Evolutionary conservation across 2,113 vertebrate genomes (phyloP).

Genomic region (Cercocebus atys): DNA sequence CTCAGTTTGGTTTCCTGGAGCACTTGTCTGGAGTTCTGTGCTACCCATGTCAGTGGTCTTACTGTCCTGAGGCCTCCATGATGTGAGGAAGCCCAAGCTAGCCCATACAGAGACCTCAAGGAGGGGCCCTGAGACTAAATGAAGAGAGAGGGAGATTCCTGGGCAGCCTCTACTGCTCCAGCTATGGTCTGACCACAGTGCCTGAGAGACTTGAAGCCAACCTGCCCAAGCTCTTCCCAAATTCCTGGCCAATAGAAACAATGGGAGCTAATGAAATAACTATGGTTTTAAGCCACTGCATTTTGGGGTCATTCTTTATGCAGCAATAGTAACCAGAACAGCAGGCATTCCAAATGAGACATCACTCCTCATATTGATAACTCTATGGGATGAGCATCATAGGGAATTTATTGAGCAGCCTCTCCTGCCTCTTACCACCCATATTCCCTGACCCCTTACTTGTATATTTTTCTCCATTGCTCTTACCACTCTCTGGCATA

Average conservation of each 20-base stretch:
- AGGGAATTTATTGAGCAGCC: not conserved
- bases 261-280: not conserved
- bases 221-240: not conserved
- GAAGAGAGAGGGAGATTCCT: not conserved
- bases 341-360: not conserved
- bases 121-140: not conserved
- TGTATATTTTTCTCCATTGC: fast-evolving
- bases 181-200: fast-evolving
- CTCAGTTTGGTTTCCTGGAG: not conserved
- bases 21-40: fast-evolving
- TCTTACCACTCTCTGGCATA: not conserved
- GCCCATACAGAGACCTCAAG: too few relatives aligned
- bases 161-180: fast-evolving
- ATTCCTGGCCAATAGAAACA: not conserved
- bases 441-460: not conserved
- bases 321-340: fast-evolving
- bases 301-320: not conserved
- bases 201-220: not conserved
- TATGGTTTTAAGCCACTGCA: not conserved
- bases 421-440: not conserved
- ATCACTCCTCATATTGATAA: fast-evolving
- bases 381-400: fast-evolving
- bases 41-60: too few relatives aligned
- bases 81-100: not conserved
- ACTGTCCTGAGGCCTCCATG: fast-evolving